These are phyloP conservation scores for Eupsilia transversa DNA, from an alignment of 2,888 invertebrate species.

Conservation along the genomic window DNA sequence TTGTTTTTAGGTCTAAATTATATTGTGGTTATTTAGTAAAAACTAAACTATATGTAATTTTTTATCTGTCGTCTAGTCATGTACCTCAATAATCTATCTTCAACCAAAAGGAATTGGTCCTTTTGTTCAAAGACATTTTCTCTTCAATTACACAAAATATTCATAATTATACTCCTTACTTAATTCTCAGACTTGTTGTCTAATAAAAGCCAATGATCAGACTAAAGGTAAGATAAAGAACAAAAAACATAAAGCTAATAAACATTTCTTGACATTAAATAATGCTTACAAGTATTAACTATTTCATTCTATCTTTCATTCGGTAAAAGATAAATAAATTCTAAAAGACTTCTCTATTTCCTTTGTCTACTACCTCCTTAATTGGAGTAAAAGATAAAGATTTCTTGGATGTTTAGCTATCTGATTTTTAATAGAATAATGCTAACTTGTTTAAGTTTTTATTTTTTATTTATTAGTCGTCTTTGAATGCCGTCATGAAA, in stretches of 20 bases:
- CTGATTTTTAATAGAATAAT: constrained; percentile 9
- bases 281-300: constrained; percentile 13
- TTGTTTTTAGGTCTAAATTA: neutral
- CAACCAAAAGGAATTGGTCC: neutral
- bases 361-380: constrained; percentile 16
- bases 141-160: neutral
- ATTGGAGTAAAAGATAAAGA: constrained; percentile 18
- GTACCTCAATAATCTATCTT: neutral
- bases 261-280: constrained; percentile 4
- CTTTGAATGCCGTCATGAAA: neutral
- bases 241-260: no score
- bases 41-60: neutral
- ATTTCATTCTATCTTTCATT: constrained; percentile 22
- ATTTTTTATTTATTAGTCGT: neutral
- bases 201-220: constrained; percentile 18
- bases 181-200: neutral
- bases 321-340: constrained; percentile 33
- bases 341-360: constrained; percentile 20
- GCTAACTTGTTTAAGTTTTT: neutral
- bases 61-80: no score
- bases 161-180: neutral
- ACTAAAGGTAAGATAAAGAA: constrained; percentile 18
- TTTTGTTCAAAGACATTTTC: neutral
- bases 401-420: neutral
- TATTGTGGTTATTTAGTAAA: neutral